Evolutionary conservation across 1,140 invertebrate genomes (phyloP).

Genomic region (Oedothorax gibbosus): DNA sequence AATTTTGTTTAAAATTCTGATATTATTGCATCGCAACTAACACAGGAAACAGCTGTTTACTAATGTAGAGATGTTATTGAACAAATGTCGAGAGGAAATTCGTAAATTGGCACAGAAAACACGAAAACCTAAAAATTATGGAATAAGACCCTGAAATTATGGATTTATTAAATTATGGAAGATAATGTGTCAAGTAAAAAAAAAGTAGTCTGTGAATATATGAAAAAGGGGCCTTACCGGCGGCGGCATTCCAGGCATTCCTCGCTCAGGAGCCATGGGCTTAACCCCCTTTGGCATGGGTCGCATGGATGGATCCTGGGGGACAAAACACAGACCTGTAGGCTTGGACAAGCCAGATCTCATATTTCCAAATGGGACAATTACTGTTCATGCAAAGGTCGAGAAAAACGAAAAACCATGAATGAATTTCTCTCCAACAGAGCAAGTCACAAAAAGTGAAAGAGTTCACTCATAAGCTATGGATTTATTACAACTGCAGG

Average conservation of each 20-base stretch:
- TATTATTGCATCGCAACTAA: too few species aligned
- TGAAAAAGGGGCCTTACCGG: constrained; percentile 44
- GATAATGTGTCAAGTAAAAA: neutral
- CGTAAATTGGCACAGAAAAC: neutral
- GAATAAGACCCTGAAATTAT: neutral
- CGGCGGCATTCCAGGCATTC: constrained; percentile 35
- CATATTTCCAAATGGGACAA: neutral
- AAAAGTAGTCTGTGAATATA: neutral
- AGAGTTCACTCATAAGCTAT: neutral
- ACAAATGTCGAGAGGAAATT: neutral
- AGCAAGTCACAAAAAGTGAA: neutral
- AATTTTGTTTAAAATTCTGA: too few species aligned
- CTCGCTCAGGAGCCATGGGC: constrained; percentile 28
- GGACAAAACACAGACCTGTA: constrained; percentile 21
- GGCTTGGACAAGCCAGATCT: neutral
- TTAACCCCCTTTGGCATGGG: constrained; percentile 31
- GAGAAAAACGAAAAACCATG: neutral
- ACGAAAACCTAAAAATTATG: too few species aligned
- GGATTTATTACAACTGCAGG: neutral
- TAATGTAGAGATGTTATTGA: too few species aligned
- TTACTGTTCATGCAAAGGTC: neutral
- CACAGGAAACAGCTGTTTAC: too few species aligned
- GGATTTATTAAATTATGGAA: neutral
- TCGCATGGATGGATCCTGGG: constrained; percentile 37
- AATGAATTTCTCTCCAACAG: neutral